These are phyloP conservation scores for Malurus cyaneus DNA, from an alignment of 2,113 vertebrate species.

Conservation along the genomic window DNA sequence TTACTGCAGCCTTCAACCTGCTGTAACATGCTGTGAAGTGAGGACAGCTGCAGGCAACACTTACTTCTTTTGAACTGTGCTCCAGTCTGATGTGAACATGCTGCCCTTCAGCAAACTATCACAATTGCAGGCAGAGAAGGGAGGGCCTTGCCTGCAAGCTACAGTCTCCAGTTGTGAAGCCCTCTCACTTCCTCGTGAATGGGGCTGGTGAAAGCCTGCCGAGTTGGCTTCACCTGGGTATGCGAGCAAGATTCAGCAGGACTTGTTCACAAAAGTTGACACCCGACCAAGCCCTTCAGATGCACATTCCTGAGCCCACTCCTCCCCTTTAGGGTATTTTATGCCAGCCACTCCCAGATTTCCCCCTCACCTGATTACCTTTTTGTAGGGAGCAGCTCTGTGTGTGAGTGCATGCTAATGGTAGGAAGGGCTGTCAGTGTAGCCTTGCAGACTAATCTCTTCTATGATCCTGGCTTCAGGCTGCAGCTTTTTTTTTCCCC, in stretches of 20 bases:
- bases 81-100: neutral
- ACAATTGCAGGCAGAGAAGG: neutral
- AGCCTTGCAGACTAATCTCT: neutral
- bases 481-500: neutral
- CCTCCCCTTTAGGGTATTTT: conserved; percentile 23
- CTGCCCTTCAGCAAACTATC: conserved; percentile 2
- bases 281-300: conserved; percentile 31
- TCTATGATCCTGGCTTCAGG: neutral
- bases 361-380: conserved; percentile 33
- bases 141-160: conserved; percentile 15
- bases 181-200: neutral
- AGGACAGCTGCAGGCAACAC: conserved; percentile 34
- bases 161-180: neutral
- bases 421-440: neutral
- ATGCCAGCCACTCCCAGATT: conserved; percentile 19
- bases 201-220: neutral
- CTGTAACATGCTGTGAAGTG: conserved; percentile 21
- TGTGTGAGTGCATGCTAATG: neutral
- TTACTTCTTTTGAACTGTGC: conserved; percentile 21
- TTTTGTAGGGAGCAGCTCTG: neutral
- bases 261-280: neutral
- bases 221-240: neutral
- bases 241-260: conserved; percentile 13
- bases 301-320: conserved; percentile 40
- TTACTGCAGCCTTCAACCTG: conserved; percentile 14